These are phyloP conservation scores for Drosophila saltans DNA, from an alignment of 1,140 invertebrate species.

Conservation along the genomic window DNA sequence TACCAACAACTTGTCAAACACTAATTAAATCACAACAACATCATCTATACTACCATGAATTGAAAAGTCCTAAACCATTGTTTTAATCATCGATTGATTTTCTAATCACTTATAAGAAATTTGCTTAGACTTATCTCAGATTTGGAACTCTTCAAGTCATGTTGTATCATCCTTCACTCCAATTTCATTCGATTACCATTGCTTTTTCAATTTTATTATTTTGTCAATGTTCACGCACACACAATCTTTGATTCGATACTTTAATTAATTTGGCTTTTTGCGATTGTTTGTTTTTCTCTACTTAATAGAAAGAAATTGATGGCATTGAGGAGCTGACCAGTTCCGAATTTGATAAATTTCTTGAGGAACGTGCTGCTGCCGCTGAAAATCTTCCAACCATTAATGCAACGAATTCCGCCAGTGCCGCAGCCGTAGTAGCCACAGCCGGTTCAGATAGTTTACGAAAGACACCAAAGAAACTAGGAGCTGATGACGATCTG, in stretches of 20 bases:
- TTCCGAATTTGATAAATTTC: slow-evolving; percentile 96
- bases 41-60: background rate
- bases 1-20: slow-evolving; percentile 14
- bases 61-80: background rate
- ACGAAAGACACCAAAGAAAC: slow-evolving; percentile 79
- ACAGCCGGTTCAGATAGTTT: slow-evolving; percentile 63
- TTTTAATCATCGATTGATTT: background rate
- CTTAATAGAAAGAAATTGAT: slow-evolving; percentile 70
- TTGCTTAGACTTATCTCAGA: background rate
- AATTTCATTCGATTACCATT: slow-evolving; percentile 38
- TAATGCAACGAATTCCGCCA: slow-evolving; percentile 65
- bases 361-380: slow-evolving; percentile 93
- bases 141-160: background rate
- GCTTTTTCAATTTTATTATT: slow-evolving; percentile 28
- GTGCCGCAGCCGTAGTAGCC: slow-evolving; percentile 26
- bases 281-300: slow-evolving; percentile 15
- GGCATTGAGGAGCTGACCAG: slow-evolving; percentile 90
- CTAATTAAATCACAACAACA: slow-evolving; percentile 28
- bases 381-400: slow-evolving; percentile 87
- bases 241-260: background rate
- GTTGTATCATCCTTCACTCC: background rate
- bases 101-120: no score
- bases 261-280: background rate
- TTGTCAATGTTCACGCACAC: background rate
- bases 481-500: slow-evolving; percentile 72